Conservation (phyloP, 1,140 invertebrate species). For the Cecropterus lyciades region DNA sequence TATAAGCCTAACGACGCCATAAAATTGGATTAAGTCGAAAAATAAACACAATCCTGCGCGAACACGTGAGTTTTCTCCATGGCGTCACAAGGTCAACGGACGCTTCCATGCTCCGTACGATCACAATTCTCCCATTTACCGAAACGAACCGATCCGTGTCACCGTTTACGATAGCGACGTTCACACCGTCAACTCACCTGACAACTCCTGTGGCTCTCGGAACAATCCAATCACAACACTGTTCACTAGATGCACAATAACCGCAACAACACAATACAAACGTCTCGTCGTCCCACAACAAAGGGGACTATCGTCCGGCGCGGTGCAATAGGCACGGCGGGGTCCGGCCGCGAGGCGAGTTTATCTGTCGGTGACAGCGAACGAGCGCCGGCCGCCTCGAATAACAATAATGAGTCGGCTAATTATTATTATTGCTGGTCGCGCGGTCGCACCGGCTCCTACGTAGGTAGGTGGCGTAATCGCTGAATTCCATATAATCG, state of each 20-base stretch:
- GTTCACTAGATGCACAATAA: constrained; percentile 26
- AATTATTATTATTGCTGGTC: constrained; percentile 71
- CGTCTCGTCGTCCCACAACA: constrained; percentile 31
- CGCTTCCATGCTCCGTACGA: neutral
- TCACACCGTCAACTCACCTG: constrained; percentile 48
- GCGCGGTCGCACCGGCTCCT: constrained; percentile 51
- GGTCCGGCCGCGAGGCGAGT: constrained; percentile 49
- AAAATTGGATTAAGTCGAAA: constrained; percentile 36
- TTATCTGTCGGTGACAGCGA: constrained; percentile 58
- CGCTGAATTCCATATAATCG: constrained; percentile 68
- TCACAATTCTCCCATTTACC: neutral
- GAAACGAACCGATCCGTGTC: constrained; percentile 22
- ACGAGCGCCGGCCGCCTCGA: constrained; percentile 51
- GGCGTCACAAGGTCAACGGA: constrained; percentile 54
- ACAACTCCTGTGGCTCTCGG: constrained; percentile 24
- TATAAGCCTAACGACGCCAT: constrained; percentile 16
- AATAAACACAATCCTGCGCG: constrained; percentile 26
- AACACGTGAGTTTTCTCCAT: constrained; percentile 28
- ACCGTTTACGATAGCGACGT: constrained; percentile 55
- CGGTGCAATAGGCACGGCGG: constrained; percentile 17
- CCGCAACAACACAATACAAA: constrained; percentile 24
- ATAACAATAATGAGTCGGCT: constrained; percentile 64
- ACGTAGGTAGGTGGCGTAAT: constrained; percentile 67
- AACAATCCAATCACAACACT: constrained; percentile 45
- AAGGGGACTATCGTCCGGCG: neutral